A percentile compares a stretch with the other conserved stretches of the same genome.
These are phyloP conservation scores for Anthopleura xanthogrammica DNA, from an alignment of 92 coral and sea anemone species.

Conservation along the genomic window DNA sequence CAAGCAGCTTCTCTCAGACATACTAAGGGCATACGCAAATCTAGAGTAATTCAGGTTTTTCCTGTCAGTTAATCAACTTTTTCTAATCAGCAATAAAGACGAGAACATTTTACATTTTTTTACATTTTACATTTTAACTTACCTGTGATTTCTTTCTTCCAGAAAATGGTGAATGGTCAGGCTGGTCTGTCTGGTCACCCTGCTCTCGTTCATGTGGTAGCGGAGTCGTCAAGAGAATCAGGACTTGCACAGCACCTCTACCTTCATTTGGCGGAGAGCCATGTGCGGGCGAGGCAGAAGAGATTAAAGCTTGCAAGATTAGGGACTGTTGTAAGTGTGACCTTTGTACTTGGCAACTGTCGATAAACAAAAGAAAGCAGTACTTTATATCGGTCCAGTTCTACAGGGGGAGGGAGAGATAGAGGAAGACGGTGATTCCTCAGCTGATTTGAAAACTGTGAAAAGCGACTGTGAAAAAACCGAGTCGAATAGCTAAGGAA, in stretches of 20 bases:
- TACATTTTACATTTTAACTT: not conserved
- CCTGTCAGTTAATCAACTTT: too few species aligned
- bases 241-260: constrained; percentile 89
- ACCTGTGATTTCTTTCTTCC: constrained; percentile 8
- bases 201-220: constrained; percentile 96
- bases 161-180: constrained; percentile 99
- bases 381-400: too few species aligned
- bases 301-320: constrained; percentile 90
- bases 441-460: too few species aligned
- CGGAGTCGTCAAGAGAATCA: constrained; percentile 76
- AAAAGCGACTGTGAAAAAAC: too few species aligned
- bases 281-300: constrained; percentile 78
- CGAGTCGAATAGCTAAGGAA: too few species aligned
- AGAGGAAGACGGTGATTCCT: too few species aligned
- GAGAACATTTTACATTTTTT: not conserved
- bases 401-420: too few species aligned
- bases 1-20: too few species aligned
- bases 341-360: not conserved
- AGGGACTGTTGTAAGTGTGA: constrained; percentile 91
- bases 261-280: constrained; percentile 88
- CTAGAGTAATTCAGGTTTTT: too few species aligned
- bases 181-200: constrained; percentile 96
- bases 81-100: not conserved
- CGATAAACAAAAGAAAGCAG: not conserved
- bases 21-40: too few species aligned